Conservation (phyloP, 2,113 vertebrate species). For the Alosa alosa region DNA sequence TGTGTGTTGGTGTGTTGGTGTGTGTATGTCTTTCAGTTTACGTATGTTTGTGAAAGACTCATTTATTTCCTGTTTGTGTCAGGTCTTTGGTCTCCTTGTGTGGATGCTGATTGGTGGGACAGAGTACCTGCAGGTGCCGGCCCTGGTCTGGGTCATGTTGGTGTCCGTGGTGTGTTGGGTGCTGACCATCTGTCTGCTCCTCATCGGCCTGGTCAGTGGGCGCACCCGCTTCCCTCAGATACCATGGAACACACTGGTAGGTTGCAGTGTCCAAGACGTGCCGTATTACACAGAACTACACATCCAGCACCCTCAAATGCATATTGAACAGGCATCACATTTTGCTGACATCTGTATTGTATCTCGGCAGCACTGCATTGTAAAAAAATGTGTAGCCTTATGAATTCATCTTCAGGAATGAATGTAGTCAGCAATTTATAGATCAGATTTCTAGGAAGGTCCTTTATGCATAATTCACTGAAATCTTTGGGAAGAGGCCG, state of each 20-base stretch:
- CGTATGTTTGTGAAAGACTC: neutral
- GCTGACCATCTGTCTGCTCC: conserved; percentile 82
- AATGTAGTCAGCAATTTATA: neutral
- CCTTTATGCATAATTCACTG: neutral
- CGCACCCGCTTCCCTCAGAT: conserved; percentile 82
- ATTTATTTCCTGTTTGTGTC: conserved; percentile 43
- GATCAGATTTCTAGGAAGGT: neutral
- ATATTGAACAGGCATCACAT: neutral
- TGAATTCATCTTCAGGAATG: neutral
- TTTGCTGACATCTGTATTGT: neutral
- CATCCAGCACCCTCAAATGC: no score
- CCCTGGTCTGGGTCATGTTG: conserved; percentile 91
- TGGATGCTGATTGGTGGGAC: conserved; percentile 90
- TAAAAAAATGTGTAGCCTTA: neutral
- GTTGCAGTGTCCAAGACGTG: conserved; percentile 27
- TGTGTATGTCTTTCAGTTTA: neutral
- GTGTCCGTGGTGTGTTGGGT: conserved; percentile 87
- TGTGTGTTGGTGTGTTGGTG: neutral
- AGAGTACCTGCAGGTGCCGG: conserved; percentile 81
- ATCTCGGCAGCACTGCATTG: neutral
- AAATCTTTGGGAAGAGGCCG: neutral
- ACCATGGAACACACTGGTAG: conserved; percentile 87
- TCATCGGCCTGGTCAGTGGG: conserved; percentile 83
- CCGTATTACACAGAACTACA: no score
- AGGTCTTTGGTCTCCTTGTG: conserved; percentile 88